These are phyloP conservation scores for Quadroppia sp. DNA, from an alignment of 2,888 invertebrate species.

Conservation along the genomic window DNA sequence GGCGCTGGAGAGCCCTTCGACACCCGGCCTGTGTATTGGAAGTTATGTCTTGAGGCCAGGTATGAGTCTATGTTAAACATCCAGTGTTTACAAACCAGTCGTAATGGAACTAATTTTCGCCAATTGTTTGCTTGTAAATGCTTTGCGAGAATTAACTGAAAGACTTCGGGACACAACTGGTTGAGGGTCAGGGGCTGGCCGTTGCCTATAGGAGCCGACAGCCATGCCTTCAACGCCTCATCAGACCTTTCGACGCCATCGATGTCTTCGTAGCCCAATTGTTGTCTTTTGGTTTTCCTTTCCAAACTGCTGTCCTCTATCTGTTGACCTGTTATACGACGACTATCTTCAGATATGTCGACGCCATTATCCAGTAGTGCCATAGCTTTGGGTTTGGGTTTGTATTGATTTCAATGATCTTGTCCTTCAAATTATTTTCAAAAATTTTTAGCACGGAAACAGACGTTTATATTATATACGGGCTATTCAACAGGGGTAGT, in stretches of 20 bases:
- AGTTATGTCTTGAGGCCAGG: constrained; percentile 19
- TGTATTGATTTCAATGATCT: too few relatives aligned
- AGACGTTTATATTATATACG: too few relatives aligned
- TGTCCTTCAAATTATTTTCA: too few relatives aligned
- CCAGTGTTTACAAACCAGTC: constrained; percentile 28
- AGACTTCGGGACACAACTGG: constrained; percentile 26
- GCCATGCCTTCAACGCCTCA: background rate
- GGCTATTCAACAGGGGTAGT: too few relatives aligned
- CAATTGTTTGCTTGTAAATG: constrained; percentile 18
- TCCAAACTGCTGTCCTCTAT: too few relatives aligned
- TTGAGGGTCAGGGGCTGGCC: constrained; percentile 1
- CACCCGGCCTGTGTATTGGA: constrained; percentile 28
- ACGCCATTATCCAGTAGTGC: too few relatives aligned
- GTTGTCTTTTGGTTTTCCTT: background rate
- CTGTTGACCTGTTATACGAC: too few relatives aligned
- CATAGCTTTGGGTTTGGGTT: too few relatives aligned
- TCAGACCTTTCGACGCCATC: background rate
- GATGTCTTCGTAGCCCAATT: background rate
- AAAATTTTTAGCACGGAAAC: too few relatives aligned
- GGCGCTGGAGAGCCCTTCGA: constrained; percentile 15
- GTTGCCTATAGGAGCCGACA: background rate
- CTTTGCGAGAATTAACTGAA: constrained; percentile 25
- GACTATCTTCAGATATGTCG: too few relatives aligned
- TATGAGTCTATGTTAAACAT: constrained; percentile 21
- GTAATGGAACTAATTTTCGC: constrained; percentile 12